These are phyloP conservation scores for Drosophila melanogaster DNA, from an alignment of 1,140 invertebrate species.

Conservation along the genomic window Release_6_plus_ISO1_MT NT_037436.4:6554001-6554500, in stretches of 20 bases:
- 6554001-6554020: background rate
- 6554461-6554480: constrained; percentile 26
- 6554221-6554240: too few species aligned
- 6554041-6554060: background rate
- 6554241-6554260: too few species aligned
- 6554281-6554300: too few species aligned
- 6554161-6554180: background rate
- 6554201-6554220: too few species aligned
- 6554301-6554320: too few species aligned
- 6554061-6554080: background rate
- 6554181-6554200: background rate
- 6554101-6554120: constrained; percentile 1
- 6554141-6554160: background rate
- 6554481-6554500: constrained; percentile 16
- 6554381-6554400: constrained; percentile 40
- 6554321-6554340: background rate
- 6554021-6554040: background rate
- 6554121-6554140: background rate
- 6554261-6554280: too few species aligned
- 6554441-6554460: constrained; percentile 44
- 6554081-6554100: constrained; percentile 3
- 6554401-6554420: constrained; percentile 25
- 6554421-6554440: constrained; percentile 75
- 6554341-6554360: background rate
- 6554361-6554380: background rate